Evolutionary conservation across 1,140 invertebrate species (phyloP).

Genomic region (Solenopsis fugax): DNA sequence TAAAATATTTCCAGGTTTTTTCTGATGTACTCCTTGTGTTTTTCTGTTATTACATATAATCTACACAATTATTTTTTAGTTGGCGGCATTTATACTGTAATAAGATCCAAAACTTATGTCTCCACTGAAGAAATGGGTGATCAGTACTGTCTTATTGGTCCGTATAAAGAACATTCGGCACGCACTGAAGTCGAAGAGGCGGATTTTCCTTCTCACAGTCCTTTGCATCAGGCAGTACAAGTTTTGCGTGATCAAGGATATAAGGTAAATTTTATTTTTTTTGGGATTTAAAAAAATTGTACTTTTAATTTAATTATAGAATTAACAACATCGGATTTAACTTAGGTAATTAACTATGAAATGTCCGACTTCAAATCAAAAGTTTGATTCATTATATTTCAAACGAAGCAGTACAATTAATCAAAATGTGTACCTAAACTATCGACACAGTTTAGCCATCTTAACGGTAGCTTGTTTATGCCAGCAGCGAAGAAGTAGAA

Average conservation of each 20-base stretch:
- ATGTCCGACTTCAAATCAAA: too few species aligned
- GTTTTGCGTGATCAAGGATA: slow-evolving; percentile 95
- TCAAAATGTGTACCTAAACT: too few species aligned
- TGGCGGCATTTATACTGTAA: slow-evolving; percentile 99
- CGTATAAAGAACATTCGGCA: slow-evolving; percentile 98
- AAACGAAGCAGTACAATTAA: too few species aligned
- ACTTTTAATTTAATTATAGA: not conserved
- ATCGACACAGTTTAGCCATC: too few species aligned
- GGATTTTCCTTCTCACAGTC: slow-evolving; percentile 93
- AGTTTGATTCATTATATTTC: too few species aligned
- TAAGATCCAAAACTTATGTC: slow-evolving; percentile 98
- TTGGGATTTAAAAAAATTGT: not conserved
- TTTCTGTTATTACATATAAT: not conserved
- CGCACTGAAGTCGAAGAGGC: slow-evolving; percentile 98
- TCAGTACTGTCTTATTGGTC: slow-evolving; percentile 97
- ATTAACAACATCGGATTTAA: too few species aligned
- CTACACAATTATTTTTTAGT: slow-evolving; percentile 88
- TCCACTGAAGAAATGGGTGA: slow-evolving; percentile 99
- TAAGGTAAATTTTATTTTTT: slow-evolving; percentile 89
- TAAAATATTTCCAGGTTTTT: too few species aligned
- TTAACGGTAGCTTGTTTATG: too few species aligned
- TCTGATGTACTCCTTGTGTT: not conserved
- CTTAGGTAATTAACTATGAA: too few species aligned
- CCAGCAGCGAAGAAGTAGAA: too few species aligned
- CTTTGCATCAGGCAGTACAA: slow-evolving; percentile 93